Base-by-base conservation (phyloP, 1,140 invertebrate genomes). In the Camponotus floridanus region DNA sequence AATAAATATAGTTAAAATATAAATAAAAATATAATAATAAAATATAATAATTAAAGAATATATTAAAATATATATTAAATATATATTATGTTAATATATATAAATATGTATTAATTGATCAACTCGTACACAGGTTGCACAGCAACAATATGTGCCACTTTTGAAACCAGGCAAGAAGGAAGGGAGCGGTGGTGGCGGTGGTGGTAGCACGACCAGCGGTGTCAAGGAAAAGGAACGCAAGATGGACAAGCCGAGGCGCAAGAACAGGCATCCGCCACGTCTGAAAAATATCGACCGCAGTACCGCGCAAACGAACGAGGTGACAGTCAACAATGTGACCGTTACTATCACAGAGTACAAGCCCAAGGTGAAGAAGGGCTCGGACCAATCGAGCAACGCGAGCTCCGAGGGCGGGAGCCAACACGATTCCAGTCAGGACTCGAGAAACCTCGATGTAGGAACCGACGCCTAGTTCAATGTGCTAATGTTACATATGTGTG, bases 271-370 rank as follows among this genome's bases (percentile, higher is more conserved):
- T 93, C 97, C 97, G 67, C 97, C 98, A 3, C 96, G 98, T 87
- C 97, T 99, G 91, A 98, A 98, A 95, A 99, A 99, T 94, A 95
- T 98, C 36, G 98, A 99, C 92, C 95, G 98, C 74, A 98, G 97
- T 93, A 97, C 97, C 45, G 98, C 98, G 31, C 97, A 98, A 92
- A 98, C 98, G 48, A 97, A 98, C 93, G 98, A 98, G 95, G 98
- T 99, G 78, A 99, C 99, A 51, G 98, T 99, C 0, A 99, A 99
- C 92, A 98, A 98, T 93, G 98, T 99, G 42, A 99, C 99, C 31
- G 98, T 99, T 57, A 97, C 99, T 71, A 99, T 99, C 91, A 99
- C 98, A 62, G 99, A 99, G 95, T 99, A 99, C 95, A 98, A 99
- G 94, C 98, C 98, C 71, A 99, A 99, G 96, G 94, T 95, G 62